Conservation (phyloP, 2,113 vertebrate genomes). For the Falcunculus frontatus region DNA sequence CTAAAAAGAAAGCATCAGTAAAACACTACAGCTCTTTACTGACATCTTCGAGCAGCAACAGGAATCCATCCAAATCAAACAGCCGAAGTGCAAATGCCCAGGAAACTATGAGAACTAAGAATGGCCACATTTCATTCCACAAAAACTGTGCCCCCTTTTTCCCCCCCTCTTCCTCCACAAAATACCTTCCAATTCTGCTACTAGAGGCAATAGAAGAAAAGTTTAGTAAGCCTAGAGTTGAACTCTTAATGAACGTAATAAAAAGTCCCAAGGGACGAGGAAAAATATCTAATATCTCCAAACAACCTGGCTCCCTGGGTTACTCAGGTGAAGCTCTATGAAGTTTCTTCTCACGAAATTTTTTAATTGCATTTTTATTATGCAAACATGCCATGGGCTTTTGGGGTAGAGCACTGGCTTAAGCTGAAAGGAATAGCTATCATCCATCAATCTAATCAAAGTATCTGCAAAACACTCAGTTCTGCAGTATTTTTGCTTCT, state of each 20-base stretch:
- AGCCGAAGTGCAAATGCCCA: not conserved
- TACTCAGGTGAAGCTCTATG: not conserved
- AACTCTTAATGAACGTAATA: not conserved
- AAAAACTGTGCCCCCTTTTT: not conserved
- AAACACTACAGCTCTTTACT: not conserved
- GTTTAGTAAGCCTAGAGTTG: not conserved
- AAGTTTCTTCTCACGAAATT: not conserved
- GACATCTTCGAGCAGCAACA: not conserved
- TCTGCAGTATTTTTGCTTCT: not conserved
- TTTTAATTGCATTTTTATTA: not conserved
- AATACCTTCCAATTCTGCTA: not conserved
- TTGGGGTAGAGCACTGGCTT: not conserved
- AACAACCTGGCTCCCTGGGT: not conserved
- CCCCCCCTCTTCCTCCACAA: not conserved
- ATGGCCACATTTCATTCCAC: fast-evolving
- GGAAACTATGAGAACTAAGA: not conserved
- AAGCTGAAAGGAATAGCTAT: not conserved
- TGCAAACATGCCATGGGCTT: not conserved
- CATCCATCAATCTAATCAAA: not conserved
- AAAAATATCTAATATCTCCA: not conserved
- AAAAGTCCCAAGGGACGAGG: not conserved
- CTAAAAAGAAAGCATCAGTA: not conserved
- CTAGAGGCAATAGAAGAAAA: not conserved
- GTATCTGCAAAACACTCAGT: not conserved
- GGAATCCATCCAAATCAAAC: not conserved